A percentile compares a stretch with the other conserved stretches of the same genome.
Evolutionary conservation across 2,113 vertebrate genomes (phyloP).

Genomic region (Piaya cayana): DNA sequence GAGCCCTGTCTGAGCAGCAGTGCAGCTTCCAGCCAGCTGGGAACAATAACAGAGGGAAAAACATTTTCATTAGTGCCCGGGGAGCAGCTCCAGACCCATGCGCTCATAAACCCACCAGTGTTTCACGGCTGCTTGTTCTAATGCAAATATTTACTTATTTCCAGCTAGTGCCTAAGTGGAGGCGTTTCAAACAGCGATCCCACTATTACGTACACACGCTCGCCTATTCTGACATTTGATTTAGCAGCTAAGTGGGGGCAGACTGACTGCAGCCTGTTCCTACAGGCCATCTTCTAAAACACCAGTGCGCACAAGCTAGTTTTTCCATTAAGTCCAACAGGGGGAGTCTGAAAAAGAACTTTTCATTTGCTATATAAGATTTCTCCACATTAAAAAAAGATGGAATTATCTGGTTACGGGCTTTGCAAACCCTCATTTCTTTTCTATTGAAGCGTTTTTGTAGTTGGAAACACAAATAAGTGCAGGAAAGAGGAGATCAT

Average conservation of each 20-base stretch:
- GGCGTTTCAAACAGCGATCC: not conserved
- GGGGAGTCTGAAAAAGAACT: not conserved
- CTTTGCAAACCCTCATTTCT: not conserved
- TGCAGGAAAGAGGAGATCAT: not conserved
- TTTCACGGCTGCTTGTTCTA: not conserved
- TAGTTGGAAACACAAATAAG: not conserved
- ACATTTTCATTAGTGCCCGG: not conserved
- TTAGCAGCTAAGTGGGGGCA: not conserved
- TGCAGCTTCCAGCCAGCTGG: not conserved
- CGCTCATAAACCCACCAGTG: not conserved
- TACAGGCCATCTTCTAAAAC: not conserved
- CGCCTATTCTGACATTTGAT: not conserved
- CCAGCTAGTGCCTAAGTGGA: not conserved
- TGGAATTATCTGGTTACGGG: not conserved
- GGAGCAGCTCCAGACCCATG: not conserved
- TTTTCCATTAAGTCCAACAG: not conserved
- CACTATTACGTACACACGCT: not conserved
- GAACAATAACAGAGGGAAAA: not conserved
- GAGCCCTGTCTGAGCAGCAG: not conserved
- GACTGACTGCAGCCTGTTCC: not conserved
- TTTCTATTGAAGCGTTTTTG: not conserved
- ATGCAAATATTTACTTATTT: not conserved
- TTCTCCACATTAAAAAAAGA: not conserved
- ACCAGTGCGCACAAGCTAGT: not conserved
- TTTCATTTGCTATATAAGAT: not conserved